Base-by-base conservation (phyloP, 2,797 vertebrate genomes). In the Myripristis jacobus region DNA sequence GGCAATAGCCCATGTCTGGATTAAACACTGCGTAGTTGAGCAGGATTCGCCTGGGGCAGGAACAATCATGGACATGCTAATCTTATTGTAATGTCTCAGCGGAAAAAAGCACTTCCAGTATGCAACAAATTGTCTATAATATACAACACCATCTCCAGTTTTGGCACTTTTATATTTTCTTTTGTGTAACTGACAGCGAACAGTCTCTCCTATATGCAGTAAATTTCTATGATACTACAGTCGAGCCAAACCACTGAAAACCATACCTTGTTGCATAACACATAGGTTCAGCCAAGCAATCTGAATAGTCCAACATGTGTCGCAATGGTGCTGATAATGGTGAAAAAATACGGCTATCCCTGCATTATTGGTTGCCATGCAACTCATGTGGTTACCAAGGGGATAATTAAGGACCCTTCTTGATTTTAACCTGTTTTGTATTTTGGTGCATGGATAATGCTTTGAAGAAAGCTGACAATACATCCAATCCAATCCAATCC, bases 21-120 rank as follows among this genome's bases (percentile, higher is more conserved):
- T 96, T 96, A 85, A 96, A 96, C 51, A 99, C 96, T 0, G 98
- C 98, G 47, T 98, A 99, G 93, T 99, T 99, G 88, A 99, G 93
- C 83, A 99, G 90, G 90, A 98, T 95, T 56, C 96, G 95, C 92
- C 98, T 99, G 91, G 12, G 61, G 59, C 52, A 0, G 79, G 48
- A 68, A 65, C 66, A 81, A 29, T 19, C 59, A 48, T 0, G 15
- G 38, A 72, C 65, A 73, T 60, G 65, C 85, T 41, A 73, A 58
- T 11, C 16, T 66, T 66, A 64, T 46, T 21, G 21, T 58, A 63
- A 67, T 24, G 67, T 65, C 56, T 73, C 53, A 62, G 71, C 57
- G 43, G 9, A 19, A 78, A 78, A 75, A 18, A 44, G 18, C 51
- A 38, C 27, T 55, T 58, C 29, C 27, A 41, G 70, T 15, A 16